phyloP scores from a whole-genome alignment of 1,140 invertebrate species.

The Bombyx mandarina region DNA sequence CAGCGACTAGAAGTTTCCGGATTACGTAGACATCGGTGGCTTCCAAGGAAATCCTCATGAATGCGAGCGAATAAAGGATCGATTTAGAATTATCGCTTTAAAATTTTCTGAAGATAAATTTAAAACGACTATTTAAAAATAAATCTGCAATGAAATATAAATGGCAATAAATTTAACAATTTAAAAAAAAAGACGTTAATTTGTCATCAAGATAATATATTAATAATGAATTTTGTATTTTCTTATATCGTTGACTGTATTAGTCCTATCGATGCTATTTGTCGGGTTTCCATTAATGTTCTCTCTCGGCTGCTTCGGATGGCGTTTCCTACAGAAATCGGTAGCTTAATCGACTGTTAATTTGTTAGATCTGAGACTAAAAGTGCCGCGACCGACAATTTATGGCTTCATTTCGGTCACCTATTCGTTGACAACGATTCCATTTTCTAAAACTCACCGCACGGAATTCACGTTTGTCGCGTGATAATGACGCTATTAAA shows the following conservation, averaged over 20 bases:
- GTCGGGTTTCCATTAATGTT: slow-evolving; percentile 50
- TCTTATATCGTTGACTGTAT: slow-evolving; percentile 29
- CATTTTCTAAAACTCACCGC: slow-evolving; percentile 7
- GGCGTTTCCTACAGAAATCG: slow-evolving; percentile 49
- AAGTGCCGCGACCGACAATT: slow-evolving; percentile 53
- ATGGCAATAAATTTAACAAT: no score
- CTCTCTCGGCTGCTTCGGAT: slow-evolving; percentile 21
- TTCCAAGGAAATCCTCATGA: no score
- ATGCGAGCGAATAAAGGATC: no score
- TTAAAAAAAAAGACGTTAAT: no score
- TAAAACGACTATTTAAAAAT: no score
- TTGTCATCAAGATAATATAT: no score
- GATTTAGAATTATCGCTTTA: no score
- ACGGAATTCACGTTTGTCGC: slow-evolving; percentile 4
- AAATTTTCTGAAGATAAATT: no score
- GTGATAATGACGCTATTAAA: slow-evolving; percentile 21
- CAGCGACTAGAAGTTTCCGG: no score
- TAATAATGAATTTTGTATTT: background rate
- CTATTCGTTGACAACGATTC: slow-evolving; percentile 22
- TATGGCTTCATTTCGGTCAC: slow-evolving; percentile 55
- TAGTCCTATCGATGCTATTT: slow-evolving; percentile 45
- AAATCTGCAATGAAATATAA: no score
- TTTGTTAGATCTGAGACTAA: slow-evolving; percentile 58
- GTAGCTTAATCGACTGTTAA: slow-evolving; percentile 67
- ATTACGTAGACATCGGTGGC: no score